Base-by-base conservation (phyloP, 1,140 invertebrate genomes). In the Lordiphosa collinella region DNA sequence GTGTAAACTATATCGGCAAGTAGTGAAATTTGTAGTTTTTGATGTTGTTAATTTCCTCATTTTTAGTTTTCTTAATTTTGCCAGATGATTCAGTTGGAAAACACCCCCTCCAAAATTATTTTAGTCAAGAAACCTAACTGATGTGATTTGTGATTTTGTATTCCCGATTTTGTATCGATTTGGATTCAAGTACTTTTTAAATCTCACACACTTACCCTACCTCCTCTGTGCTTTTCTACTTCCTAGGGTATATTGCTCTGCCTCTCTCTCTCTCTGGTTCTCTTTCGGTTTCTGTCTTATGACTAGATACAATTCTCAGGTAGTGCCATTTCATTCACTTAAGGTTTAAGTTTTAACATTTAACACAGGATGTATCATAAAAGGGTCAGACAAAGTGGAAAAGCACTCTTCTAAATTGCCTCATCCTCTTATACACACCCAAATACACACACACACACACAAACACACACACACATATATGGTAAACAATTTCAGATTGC, bases 251-350 rank as follows among this genome's bases (percentile, higher is more conserved):
- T 29, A 29, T 7, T 29, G 25, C 5, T 14, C 36, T 38, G 5
- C 3, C 4, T 10, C 14, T 49, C 10, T 34, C 31, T 46, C 31
- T n/a, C 11, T 32, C 48, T 60, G n/a, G n/a, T 22, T 36, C 13
- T 64, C 38, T 12, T 7, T 43, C 40, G 22, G 4, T 44, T 5
- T 6, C 40, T 43, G 7, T 25, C 40, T 72, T 73, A 75, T 80
- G 75, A 80, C 75, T 80, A 80, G 75, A 82, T 76, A 50, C 60
- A 70, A 48, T 71, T 54, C 41, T 51, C 14, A 16, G 32, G 12
- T 22, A 11, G 41, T 54, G n/a, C n/a, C 11, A 8, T 46, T 38
- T 61, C 5, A 5, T 48, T 11, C 7, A 29, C 7, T 16, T 12
- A 55, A 47, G 31, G 5, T 44, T 12, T 43, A 50, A 31, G 18